Conservation (phyloP, 2,888 invertebrate species). For the Alcis repandata region DNA sequence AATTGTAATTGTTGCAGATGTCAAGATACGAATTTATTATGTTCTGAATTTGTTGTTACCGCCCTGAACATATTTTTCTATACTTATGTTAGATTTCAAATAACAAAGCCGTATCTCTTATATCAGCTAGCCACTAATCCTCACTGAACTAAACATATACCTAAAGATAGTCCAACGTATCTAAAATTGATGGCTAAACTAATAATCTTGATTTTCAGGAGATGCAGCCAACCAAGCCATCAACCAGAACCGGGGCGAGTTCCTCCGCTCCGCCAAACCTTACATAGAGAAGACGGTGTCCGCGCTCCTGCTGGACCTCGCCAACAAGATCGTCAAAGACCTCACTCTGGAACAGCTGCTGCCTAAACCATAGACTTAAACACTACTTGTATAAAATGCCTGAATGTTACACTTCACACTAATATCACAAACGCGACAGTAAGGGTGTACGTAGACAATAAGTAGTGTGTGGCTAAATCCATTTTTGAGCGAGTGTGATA, state of each 20-base stretch:
- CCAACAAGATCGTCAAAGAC: conserved; percentile 85
- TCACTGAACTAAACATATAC: no score
- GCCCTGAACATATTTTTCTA: no score
- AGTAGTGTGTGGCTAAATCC: no score
- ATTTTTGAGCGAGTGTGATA: no score
- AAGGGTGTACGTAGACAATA: no score
- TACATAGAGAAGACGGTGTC: conserved; percentile 85
- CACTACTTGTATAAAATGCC: neutral
- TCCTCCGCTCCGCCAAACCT: conserved; percentile 85
- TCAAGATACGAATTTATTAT: no score
- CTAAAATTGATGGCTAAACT: neutral
- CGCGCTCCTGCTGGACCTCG: conserved; percentile 79
- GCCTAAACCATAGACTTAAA: conserved; percentile 64
- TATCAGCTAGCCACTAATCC: no score
- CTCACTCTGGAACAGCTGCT: conserved; percentile 85
- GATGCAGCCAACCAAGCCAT: conserved; percentile 86
- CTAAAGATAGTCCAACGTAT: no score
- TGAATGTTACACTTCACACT: neutral
- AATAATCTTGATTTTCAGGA: conserved; percentile 60
- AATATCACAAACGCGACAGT: neutral
- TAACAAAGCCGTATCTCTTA: no score
- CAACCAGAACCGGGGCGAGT: conserved; percentile 87
- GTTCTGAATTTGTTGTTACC: no score
- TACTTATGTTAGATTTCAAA: no score
- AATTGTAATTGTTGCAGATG: no score